Base-by-base conservation (phyloP, 1,140 invertebrate species). In the Rhynchophorus ferrugineus region DNA sequence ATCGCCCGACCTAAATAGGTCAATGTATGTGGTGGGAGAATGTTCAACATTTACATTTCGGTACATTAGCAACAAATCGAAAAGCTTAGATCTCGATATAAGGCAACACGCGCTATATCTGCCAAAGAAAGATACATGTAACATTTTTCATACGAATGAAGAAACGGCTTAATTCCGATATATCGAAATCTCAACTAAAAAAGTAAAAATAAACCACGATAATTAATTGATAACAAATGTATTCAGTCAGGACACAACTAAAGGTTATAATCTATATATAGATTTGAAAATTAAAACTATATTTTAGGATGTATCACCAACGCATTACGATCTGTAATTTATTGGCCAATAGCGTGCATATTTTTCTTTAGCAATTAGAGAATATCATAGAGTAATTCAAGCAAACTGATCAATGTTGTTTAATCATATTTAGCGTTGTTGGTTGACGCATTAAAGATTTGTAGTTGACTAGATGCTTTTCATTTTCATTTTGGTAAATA, bases 41-140 rank as follows among this genome's bases (percentile, higher is more conserved):
- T 63, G 58, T 57, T 61, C 56, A 58, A 58, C 60, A 63, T 58
- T 57, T 58, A 63, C 57, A 60, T 60, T 57, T 44, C 43, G 43
- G 22, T 29, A 33, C 29, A 44, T 24, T 22, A 44, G 43, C 43
- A 44, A 44, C 43, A 34, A 29, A 44, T 44, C 16, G n/a, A 41
- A 41, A 41, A 42, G 46, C 29, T 38, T 35, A 48, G 36, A 45
- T 51, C 29, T 54, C 49, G 57, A 57, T 53, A 34, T 38, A 37
- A 29, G 42, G 47, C 41, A 47, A 38, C 43, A 35, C 51, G 22
- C 22, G 14, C 38, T 41, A 11, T 6, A 41, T 41, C 38, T 41
- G 38, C 38, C 38, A 41, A 41, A 41, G 38, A 41, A 41, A 41
- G 18, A 41, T 41, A 41, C 8, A 41, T 41, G 38, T 41, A 41